Evolutionary conservation across 2,113 vertebrate genomes (phyloP), one percentile per base, ranked within the genome.

Genomic region (Laticauda colubrina): DNA sequence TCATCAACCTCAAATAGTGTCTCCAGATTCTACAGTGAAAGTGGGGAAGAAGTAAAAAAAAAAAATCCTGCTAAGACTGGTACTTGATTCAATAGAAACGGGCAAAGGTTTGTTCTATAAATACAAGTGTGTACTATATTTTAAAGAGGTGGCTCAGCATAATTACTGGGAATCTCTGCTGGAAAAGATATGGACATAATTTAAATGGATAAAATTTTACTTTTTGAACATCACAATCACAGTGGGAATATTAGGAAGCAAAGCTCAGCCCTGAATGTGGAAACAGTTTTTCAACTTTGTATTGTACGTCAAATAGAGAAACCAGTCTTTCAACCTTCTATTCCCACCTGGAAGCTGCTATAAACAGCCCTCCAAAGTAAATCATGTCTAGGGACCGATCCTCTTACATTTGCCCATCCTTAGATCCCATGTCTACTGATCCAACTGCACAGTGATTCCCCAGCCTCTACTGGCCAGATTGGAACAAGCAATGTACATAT

Each of bases 11-110:
- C 90, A 7, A 39, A 51, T 59, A 26, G 56, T 39, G 94, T 54
- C 86, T 43, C 12, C 23, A 93, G 55, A 34, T 0, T 54, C 97
- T 97, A 91, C 26, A 93, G 91, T 3, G 18, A 2, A 8, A 45
- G 24, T 26, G 20, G 2, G 45, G 26, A 34, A 57, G 57, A 75
- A 23, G 43, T n/a, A 9, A 23, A 55, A 15, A n/a, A 10, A 1
- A 14, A 87, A 51, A 21, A n/a, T 64, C 21, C 57, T 34, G 29
- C 26, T 7, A 1, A 48, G 53, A 29, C 26, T 26, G 18, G 12
- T 43, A n/a, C 18, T 7, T 18, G 15, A 29, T 45, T 92, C 24
- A 24, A 85, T 4, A 51, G 2, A 8, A 51, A 57, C 10, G 1
- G 23, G 20, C 3, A 51, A 18, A 43, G 24, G 14, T 34, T 51